Evolutionary conservation across 2,888 invertebrate species (phyloP).

Genomic region (Mystacides longicornis): DNA sequence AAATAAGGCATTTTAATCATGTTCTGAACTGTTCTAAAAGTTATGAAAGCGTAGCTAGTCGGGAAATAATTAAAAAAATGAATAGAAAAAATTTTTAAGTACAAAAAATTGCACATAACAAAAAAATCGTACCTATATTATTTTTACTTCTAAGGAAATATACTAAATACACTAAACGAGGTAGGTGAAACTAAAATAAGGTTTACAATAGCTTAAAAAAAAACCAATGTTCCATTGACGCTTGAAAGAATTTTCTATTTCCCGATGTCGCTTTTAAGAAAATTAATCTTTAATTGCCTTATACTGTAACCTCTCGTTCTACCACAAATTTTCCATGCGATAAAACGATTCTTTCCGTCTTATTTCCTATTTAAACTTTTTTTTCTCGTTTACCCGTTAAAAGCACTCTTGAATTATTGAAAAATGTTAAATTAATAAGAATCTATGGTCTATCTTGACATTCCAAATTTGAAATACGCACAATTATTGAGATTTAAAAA

Average conservation of each 20-base stretch:
- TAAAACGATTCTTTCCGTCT: neutral
- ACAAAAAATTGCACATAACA: no score
- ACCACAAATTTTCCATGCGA: neutral
- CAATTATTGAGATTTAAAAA: neutral
- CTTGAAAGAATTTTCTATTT: neutral
- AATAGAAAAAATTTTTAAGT: no score
- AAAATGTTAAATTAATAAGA: no score
- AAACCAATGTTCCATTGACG: neutral
- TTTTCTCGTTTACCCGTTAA: neutral
- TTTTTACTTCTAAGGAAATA: neutral
- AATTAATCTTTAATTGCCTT: constrained; percentile 15
- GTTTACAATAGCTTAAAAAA: neutral
- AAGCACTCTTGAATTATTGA: no score
- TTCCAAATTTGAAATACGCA: no score
- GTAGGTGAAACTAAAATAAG: neutral
- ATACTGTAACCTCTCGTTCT: neutral
- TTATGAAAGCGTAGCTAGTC: no score
- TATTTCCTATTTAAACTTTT: neutral
- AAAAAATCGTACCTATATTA: no score
- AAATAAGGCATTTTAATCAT: no score
- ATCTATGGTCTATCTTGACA: no score
- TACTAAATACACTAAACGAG: neutral
- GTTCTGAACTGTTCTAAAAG: no score
- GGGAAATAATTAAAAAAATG: no score
- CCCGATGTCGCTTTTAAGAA: constrained; percentile 9